phyloP scores from a whole-genome alignment of 2,888 invertebrate genomes.

The Torymus tubicola region DNA sequence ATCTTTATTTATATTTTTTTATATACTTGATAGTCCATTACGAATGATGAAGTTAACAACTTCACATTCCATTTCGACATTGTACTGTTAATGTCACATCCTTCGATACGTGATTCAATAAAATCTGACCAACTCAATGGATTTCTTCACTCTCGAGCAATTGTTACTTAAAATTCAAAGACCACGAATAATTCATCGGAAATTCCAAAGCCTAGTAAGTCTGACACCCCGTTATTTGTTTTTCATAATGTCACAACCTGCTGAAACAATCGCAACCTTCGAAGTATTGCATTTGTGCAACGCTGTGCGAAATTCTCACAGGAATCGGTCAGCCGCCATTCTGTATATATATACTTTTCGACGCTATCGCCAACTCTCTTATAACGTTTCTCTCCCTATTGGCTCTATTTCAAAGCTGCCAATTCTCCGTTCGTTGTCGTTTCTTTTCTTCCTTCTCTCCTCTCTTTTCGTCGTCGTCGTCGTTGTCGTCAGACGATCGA shows the following conservation, averaged over 20 bases:
- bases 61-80: too few species aligned
- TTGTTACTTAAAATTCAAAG: not conserved
- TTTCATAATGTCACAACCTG: conserved; percentile 33
- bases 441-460: conserved; percentile 9
- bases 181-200: not conserved
- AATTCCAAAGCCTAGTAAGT: not conserved
- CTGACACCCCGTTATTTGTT: conserved; percentile 6
- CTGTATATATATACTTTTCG: conserved; percentile 5
- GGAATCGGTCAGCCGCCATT: conserved; percentile 46
- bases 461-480: conserved; percentile 44
- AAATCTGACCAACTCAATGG: too few species aligned
- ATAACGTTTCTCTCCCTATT: conserved; percentile 2
- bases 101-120: too few species aligned
- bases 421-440: not conserved
- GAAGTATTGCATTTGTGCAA: conserved; percentile 31
- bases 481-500: conserved; percentile 43
- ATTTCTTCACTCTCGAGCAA: too few species aligned
- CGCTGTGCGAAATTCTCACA: conserved; percentile 59
- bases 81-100: too few species aligned
- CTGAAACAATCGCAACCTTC: not conserved
- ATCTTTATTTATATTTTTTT: too few species aligned
- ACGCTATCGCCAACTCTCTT: conserved; percentile 11
- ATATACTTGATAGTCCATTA: too few species aligned
- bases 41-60: too few species aligned
- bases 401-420: not conserved